A percentile compares a stretch with the other conserved stretches of the same genome.
These are phyloP conservation scores for Metridium senile DNA, from an alignment of 92 coral and sea anemone genomes.

Conservation along the genomic window DNA sequence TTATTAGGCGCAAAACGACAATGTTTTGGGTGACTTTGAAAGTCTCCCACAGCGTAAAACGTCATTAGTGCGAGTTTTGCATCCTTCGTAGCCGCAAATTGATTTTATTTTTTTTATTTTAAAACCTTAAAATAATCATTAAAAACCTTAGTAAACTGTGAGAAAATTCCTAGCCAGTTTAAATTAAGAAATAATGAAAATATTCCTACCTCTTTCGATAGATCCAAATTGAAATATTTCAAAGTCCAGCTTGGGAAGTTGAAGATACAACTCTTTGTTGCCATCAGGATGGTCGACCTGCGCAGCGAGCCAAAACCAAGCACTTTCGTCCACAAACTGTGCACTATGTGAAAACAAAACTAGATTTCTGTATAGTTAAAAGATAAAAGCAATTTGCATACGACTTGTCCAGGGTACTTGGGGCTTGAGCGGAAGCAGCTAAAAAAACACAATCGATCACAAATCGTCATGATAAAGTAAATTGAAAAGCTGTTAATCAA, in stretches of 20 bases:
- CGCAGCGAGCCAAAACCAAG: not conserved
- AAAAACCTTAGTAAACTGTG: not conserved
- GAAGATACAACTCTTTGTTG: conserved; percentile 12
- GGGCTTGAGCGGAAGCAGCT: too few species aligned
- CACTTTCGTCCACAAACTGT: not conserved
- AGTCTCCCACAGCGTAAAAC: not conserved
- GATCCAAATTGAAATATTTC: conserved; percentile 26
- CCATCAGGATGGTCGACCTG: conserved; percentile 6
- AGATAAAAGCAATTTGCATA: not conserved
- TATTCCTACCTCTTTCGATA: conserved; percentile 3
- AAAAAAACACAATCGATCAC: too few species aligned
- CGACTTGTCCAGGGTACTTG: too few species aligned
- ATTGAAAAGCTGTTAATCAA: too few species aligned
- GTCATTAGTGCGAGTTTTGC: not conserved
- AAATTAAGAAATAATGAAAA: not conserved
- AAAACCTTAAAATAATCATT: not conserved
- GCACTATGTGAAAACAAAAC: not conserved
- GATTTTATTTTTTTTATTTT: not conserved
- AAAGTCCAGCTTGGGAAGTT: conserved; percentile 26
- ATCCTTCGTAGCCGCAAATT: not conserved
- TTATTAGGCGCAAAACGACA: not conserved
- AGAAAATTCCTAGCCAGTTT: not conserved
- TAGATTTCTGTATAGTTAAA: not conserved
- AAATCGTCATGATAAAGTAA: too few species aligned
- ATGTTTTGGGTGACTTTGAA: not conserved